Base-by-base conservation (phyloP, 2,888 invertebrate species). In the Halictus quadricinctus region DNA sequence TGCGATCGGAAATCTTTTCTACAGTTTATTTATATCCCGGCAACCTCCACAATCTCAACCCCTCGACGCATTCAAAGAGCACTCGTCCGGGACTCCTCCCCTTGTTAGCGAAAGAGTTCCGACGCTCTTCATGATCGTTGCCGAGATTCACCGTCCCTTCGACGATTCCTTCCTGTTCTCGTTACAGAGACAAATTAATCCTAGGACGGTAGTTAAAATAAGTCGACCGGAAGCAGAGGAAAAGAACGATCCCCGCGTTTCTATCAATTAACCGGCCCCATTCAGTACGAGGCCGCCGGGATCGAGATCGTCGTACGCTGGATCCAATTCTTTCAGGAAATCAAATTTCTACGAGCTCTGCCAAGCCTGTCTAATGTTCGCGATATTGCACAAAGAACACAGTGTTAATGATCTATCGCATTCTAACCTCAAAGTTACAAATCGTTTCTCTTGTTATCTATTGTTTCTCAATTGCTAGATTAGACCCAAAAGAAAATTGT, bases 201-300 rank as follows among this genome's bases (percentile, higher is more conserved):
- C 64, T 48, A 70, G 70, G 70, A 43, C 70, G 21, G 50, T 13
- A n/a, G 58, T 72, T 60, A 80, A 80, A 80, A 80, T 64, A 75
- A 75, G 15, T 50, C 43, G 29, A 54, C 43, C 64, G 75, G 64
- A 80, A 80, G 36, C 58, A 13, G 18, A 70, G 48, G 29, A 29
- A 29, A 29, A 6, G n/a, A 80, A 80, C 64, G 43, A 72, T 72
- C 25, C 41, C 21, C 76, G 46, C 54, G 58, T 64, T 50, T 72
- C 60, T 81, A 81, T 83, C 50, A 79, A 82, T 84, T 72, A 82
- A 79, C 48, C 75, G 8, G 8, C 2, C 21, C n/a, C 21, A 36
- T 73, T 76, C 48, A 66, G 60, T 41, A 72, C 41, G 36, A 73
- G 60, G 60, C 50, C 78, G 46, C 70, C 83, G 79, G 76, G 74